Base-by-base conservation (phyloP, 2,113 vertebrate species). In the Patagioenas fasciata region DNA sequence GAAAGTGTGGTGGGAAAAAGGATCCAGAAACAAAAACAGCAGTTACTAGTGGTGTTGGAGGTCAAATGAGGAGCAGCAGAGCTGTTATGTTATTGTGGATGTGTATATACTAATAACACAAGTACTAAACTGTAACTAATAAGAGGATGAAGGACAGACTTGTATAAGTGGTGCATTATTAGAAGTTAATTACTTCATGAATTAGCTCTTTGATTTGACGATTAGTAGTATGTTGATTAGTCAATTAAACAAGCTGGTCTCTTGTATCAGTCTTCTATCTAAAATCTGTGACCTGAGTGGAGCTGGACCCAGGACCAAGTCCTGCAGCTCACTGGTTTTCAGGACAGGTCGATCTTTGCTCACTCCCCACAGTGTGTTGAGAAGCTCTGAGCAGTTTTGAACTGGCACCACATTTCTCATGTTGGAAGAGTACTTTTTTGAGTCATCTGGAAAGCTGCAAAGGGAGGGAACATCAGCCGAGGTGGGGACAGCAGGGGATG, bases 321-420 rank as follows among this genome's bases (percentile, higher is more conserved):
- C 56, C 32, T 26, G 26, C 60, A 32, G 54, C 34, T 81, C 71
- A 18, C 31, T 6, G 6, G 51, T 50, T 65, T 9, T 58, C 51
- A 38, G 57, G 40, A 42, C n/a, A 50, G 29, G 40, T 4, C 13
- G 21, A 3, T 25, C 62, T 60, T 28, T 38, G 26, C 28, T 60
- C 4, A 0, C 20, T 40, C n/a, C n/a, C 14, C 34, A n/a, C 42
- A 32, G 28, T 9, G 4, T 0, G 0, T 13, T 15, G 40, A n/a
- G 50, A 36, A 51, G 15, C 48, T 77, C 51, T 40, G 44, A 29
- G 32, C 13, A 38, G 9, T 25, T 58, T 28, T 38, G 34, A 87
- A 38, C 47, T 26, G 17, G 17, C 25, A 40, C 8, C 29, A 11
- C 38, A 9, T 34, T 54, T 73, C n/a, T 17, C 8, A 34, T 24